These are phyloP conservation scores for Agrypnia vestita DNA, from an alignment of 1,140 invertebrate genomes.

Conservation along the genomic window DNA sequence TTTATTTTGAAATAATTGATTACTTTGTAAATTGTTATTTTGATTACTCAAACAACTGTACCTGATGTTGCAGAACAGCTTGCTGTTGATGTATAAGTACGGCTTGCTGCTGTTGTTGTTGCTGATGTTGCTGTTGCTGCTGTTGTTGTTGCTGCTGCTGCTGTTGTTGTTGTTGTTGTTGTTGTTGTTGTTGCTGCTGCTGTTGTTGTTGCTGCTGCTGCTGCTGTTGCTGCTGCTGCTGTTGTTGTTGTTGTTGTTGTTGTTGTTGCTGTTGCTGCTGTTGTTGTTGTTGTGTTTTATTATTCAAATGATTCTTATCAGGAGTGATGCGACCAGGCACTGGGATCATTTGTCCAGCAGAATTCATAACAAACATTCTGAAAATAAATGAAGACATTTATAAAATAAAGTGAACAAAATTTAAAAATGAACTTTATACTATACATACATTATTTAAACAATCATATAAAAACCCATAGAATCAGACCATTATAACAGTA, in stretches of 20 bases:
- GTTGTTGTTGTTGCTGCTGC: constrained; percentile 64
- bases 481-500: too few relatives aligned
- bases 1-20: too few relatives aligned
- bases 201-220: constrained; percentile 63
- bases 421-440: too few relatives aligned
- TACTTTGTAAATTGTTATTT: too few relatives aligned
- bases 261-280: constrained; percentile 53
- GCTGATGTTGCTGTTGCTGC: constrained; percentile 50
- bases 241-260: constrained; percentile 42
- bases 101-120: constrained; percentile 59
- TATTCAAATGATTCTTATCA: constrained; percentile 64
- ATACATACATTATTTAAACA: too few relatives aligned
- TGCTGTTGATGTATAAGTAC: constrained; percentile 66
- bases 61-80: constrained; percentile 66
- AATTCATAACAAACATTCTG: constrained; percentile 75
- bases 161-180: constrained; percentile 65
- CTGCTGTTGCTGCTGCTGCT: constrained; percentile 59
- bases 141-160: constrained; percentile 54
- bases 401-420: too few relatives aligned
- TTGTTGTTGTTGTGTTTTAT: constrained; percentile 66
- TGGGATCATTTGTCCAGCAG: constrained; percentile 72
- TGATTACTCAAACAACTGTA: not conserved
- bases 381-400: not conserved
- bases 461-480: too few relatives aligned
- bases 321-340: constrained; percentile 68